A percentile compares a stretch with the other conserved stretches of the same genome.
These are phyloP conservation scores for Drosophila yooni DNA, from an alignment of 2,888 invertebrate genomes.

Conservation along the genomic window DNA sequence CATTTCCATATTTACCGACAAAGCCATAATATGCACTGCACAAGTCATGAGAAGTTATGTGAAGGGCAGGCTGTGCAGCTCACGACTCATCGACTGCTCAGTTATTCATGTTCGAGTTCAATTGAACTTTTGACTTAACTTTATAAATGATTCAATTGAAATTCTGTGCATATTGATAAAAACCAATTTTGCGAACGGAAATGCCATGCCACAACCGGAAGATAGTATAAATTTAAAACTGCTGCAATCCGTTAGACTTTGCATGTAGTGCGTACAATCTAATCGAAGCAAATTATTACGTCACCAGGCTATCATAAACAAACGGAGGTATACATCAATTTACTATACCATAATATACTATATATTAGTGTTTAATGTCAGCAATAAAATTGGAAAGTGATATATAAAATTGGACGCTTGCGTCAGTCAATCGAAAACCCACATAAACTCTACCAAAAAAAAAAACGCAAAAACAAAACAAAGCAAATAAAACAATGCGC, in stretches of 20 bases:
- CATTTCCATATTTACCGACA: not conserved
- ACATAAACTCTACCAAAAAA: slow-evolving; percentile 45
- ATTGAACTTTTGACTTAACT: slow-evolving; percentile 66
- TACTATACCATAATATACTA: not conserved
- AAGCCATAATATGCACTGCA: not conserved
- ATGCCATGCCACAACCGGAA: slow-evolving; percentile 53
- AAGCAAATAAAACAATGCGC: slow-evolving; percentile 53
- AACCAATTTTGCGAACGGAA: slow-evolving; percentile 59
- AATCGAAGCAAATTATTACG: slow-evolving; percentile 44
- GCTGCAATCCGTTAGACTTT: slow-evolving; percentile 4
- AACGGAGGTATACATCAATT: slow-evolving; percentile 10
- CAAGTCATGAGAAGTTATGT: not conserved
- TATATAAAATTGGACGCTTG: slow-evolving; percentile 67
- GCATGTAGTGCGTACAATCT: slow-evolving; percentile 48
- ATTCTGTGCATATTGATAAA: slow-evolving; percentile 33
- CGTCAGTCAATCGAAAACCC: slow-evolving; percentile 66
- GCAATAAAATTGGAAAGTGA: slow-evolving; percentile 70
- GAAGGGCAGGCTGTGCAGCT: not conserved
- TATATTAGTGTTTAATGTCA: slow-evolving; percentile 34
- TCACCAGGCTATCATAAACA: slow-evolving; percentile 32
- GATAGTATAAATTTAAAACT: slow-evolving; percentile 14
- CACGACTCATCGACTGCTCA: not conserved
- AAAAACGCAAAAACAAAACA: slow-evolving; percentile 29
- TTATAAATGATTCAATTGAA: slow-evolving; percentile 60
- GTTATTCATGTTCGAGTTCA: slow-evolving; percentile 32